phyloP scores from a whole-genome alignment of 1,140 invertebrate species.

The Eupristina koningsbergeri region DNA sequence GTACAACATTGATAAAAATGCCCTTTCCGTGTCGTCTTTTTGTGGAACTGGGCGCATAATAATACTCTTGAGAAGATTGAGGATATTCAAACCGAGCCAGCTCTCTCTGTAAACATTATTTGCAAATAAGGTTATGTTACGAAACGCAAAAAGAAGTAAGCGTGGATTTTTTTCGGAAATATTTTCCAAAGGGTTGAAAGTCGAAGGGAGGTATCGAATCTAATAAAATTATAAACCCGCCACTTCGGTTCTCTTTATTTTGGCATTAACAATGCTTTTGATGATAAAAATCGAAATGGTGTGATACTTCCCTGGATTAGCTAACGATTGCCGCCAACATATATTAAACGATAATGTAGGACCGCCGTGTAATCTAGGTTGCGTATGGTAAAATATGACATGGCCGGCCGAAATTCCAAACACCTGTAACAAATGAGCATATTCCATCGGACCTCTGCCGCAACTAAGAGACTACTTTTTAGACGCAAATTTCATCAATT shows the following conservation, averaged over 20 bases:
- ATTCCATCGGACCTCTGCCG: background rate
- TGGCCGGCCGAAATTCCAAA: constrained; percentile 16
- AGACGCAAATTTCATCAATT: background rate
- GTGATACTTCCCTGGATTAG: background rate
- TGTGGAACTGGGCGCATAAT: background rate
- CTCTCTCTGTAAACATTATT: background rate
- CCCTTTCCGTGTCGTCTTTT: background rate
- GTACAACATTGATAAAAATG: background rate
- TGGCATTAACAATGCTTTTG: background rate
- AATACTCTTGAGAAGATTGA: background rate
- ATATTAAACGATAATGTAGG: constrained; percentile 3
- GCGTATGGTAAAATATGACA: background rate
- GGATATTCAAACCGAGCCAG: background rate
- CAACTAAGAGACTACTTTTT: background rate
- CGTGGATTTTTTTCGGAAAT: background rate
- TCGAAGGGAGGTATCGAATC: background rate
- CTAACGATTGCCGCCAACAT: background rate
- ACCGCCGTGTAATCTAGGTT: background rate
- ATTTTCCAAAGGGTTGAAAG: background rate
- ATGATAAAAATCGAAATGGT: background rate
- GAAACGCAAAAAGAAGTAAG: background rate
- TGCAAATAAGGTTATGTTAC: background rate
- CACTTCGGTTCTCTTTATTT: too few relatives aligned
- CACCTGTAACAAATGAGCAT: background rate
- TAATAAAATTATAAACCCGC: background rate